Evolutionary conservation across 2,888 invertebrate genomes (phyloP), one percentile per base, ranked within the genome.

Genomic region (Pandemis heparana): DNA sequence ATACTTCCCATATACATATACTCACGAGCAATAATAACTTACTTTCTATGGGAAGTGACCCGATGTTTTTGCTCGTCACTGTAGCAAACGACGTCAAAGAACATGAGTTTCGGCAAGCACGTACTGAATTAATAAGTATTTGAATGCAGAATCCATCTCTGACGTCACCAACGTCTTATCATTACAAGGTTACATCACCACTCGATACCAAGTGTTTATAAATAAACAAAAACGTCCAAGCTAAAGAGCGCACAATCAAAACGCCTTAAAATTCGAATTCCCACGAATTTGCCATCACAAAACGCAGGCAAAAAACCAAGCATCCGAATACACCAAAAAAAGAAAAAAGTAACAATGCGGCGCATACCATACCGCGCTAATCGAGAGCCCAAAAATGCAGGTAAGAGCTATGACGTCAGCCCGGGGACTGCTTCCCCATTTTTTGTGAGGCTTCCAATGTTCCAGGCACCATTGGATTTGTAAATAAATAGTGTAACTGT

Each of bases 321-420:
- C 77, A 77, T 63, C 75, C 75, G 68, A 74, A 77, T 66, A 75
- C 74, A 68, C 67, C 32, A 76, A 79, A 78, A 78, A 77, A 75
- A 75, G 71, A 78, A 78, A 79, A 82, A 76, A 76, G 39, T 56
- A 71, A 76, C 72, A 71, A 76, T 81, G 75, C 78, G 75, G 77
- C 81, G 85, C 86, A 85, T 87, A 80, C 87, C 86, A 85, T 87
- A 80, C 87, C 87, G 71, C 75, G 75, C 80, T 85, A 85, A 85
- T 83, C 85, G 82, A 70, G 75, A 79, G 76, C 80, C 81, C 77
- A 83, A 81, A 83, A 83, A 79, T 78, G 67, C 84, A 84, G 65
- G 65, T 65, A 65, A 38, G 46, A 10, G 39, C 39, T n/a, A 12
- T 65, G 65, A 65, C 65, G 65, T 65, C 65, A 65, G 48, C 8